Evolutionary conservation across 2,797 vertebrate genomes (phyloP).

Genomic region (Erethizon dorsatum): DNA sequence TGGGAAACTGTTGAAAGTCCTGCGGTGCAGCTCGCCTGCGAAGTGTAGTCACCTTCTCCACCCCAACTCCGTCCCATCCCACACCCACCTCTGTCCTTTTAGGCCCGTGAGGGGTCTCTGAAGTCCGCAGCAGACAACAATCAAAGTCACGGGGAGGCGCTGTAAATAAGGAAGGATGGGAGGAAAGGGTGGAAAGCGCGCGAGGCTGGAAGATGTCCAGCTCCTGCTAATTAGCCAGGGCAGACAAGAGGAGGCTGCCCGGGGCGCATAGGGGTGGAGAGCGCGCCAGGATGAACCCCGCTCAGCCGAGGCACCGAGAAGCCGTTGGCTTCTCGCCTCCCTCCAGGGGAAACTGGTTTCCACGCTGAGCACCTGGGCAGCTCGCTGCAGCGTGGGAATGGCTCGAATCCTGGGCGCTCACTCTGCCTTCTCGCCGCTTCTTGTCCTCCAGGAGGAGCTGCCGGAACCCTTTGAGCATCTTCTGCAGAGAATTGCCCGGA

Average conservation of each 20-base stretch:
- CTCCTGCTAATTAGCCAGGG: not conserved
- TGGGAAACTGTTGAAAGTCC: not conserved
- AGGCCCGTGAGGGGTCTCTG: not conserved
- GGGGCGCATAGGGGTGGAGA: rapidly evolving
- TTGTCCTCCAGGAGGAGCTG: conserved; percentile 92
- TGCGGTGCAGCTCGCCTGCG: not conserved
- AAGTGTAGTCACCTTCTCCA: not conserved
- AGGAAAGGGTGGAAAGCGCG: not conserved
- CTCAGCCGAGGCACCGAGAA: not conserved
- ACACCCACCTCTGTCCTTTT: conserved; percentile 9
- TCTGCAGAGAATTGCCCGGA: conserved; percentile 95
- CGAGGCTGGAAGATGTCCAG: rapidly evolving
- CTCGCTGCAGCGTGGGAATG: rapidly evolving
- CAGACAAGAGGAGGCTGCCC: not conserved
- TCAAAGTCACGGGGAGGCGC: not conserved
- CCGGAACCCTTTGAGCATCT: conserved; percentile 94
- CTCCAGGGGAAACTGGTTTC: not conserved
- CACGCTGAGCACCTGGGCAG: not conserved
- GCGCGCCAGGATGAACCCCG: not conserved
- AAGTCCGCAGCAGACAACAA: not conserved
- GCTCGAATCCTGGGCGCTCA: not conserved
- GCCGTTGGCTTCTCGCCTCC: not conserved
- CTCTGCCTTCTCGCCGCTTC: not conserved
- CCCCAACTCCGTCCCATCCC: no score
- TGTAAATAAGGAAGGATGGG: not conserved